phyloP scores from a whole-genome alignment of 1,140 invertebrate genomes.

The Bombus consobrinus region DNA sequence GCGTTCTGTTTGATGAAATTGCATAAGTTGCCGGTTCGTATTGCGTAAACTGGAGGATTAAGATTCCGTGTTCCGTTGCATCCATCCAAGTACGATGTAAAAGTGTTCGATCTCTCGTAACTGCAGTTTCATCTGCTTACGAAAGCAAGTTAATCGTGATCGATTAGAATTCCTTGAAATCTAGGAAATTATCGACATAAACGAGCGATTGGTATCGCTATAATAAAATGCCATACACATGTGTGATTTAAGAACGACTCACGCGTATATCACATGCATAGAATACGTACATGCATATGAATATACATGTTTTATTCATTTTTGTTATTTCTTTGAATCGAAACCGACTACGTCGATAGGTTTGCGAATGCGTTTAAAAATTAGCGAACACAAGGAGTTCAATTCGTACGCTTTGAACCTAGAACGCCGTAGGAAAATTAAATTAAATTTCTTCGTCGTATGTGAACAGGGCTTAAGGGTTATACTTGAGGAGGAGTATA shows the following conservation, averaged over 20 bases:
- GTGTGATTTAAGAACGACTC: too few species aligned
- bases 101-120: background rate
- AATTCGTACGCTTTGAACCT: background rate
- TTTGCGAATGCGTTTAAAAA: background rate
- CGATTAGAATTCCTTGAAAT: background rate
- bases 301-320: too few species aligned
- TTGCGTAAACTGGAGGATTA: background rate
- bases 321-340: too few species aligned
- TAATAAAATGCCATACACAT: too few species aligned
- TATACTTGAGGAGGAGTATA: background rate
- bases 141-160: background rate
- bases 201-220: too few species aligned
- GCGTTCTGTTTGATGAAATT: background rate
- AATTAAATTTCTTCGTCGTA: background rate
- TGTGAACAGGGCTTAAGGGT: slow-evolving; percentile 14
- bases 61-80: background rate
- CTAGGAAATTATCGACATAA: too few species aligned
- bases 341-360: too few species aligned
- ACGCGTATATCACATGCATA: fast-evolving
- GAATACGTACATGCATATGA: too few species aligned
- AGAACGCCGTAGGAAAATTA: background rate
- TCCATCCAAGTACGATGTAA: background rate
- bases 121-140: background rate
- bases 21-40: background rate
- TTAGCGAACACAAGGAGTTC: fast-evolving